Evolutionary conservation across 37 sponge, comb jelly and placozoan genomes (phyloP).

Genomic region (Diacarnus erythraeanus): DNA sequence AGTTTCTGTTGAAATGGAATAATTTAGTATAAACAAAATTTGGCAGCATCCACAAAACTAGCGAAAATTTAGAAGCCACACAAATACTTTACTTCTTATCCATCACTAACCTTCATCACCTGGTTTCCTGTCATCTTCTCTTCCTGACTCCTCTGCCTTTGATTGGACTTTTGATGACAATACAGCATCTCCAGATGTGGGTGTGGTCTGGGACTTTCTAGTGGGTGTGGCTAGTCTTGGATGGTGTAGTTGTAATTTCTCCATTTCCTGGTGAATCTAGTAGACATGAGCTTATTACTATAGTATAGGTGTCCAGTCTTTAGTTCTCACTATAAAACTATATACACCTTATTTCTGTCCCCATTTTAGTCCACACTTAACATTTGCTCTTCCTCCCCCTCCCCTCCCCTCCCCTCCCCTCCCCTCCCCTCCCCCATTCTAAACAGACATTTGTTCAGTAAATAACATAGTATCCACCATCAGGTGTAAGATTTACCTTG

Average conservation of each 20-base stretch:
- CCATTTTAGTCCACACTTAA: background rate
- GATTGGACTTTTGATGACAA: too few species aligned
- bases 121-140: background rate
- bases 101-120: background rate
- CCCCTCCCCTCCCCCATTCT: background rate
- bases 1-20: too few species aligned
- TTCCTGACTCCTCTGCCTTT: background rate
- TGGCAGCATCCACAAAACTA: too few species aligned
- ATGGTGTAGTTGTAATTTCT: slow-evolving; percentile 9
- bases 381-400: background rate
- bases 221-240: slow-evolving; percentile 8
- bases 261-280: slow-evolving; percentile 32
- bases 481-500: slow-evolving; percentile 1
- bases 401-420: background rate
- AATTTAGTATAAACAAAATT: too few species aligned
- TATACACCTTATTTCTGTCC: background rate
- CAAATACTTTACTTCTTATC: too few species aligned
- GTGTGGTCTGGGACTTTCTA: background rate
- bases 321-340: background rate
- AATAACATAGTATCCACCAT: background rate
- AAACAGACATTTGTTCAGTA: background rate
- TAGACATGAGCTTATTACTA: background rate
- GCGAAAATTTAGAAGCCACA: too few species aligned
- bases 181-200: too few species aligned
- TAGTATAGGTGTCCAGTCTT: background rate